phyloP scores from a whole-genome alignment of 2,113 vertebrate species.

The Symphodus melops region DNA sequence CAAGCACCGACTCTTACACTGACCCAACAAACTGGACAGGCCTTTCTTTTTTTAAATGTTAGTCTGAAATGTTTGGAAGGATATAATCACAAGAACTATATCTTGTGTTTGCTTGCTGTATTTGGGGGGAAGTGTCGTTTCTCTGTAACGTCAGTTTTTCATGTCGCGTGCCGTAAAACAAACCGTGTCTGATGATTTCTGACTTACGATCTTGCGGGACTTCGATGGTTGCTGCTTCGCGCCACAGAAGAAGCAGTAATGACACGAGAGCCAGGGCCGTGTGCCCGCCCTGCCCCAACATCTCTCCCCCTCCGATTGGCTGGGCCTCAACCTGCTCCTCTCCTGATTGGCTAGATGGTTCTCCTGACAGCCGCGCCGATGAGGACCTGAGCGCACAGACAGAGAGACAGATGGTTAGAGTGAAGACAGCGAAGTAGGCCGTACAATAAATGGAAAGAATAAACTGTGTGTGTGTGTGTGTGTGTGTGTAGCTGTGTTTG shows the following conservation, averaged over 20 bases:
- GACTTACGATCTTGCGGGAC: constrained; percentile 94
- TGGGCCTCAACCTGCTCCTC: constrained; percentile 28
- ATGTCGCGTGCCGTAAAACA: neutral
- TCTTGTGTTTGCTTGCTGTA: no score
- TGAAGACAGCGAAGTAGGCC: neutral
- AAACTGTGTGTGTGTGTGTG: constrained; percentile 16
- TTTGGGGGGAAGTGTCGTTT: no score
- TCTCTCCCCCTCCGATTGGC: constrained; percentile 74
- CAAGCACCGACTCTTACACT: no score
- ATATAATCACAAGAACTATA: no score
- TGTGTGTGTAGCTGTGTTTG: constrained; percentile 7
- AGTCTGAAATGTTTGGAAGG: no score
- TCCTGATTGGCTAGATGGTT: constrained; percentile 53
- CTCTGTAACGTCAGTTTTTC: neutral
- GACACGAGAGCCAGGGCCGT: constrained; percentile 70
- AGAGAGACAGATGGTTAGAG: constrained; percentile 39
- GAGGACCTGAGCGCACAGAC: constrained; percentile 55
- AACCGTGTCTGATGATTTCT: neutral
- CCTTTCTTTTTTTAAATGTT: no score
- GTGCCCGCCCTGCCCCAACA: constrained; percentile 80
- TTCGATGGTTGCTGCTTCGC: constrained; percentile 84
- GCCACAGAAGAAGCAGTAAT: constrained; percentile 82
- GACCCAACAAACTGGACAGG: no score
- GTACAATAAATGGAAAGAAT: constrained; percentile 17
- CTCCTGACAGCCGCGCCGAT: constrained; percentile 23